Evolutionary conservation across 2,113 vertebrate genomes (phyloP).

Genomic region (Orycteropus afer): DNA sequence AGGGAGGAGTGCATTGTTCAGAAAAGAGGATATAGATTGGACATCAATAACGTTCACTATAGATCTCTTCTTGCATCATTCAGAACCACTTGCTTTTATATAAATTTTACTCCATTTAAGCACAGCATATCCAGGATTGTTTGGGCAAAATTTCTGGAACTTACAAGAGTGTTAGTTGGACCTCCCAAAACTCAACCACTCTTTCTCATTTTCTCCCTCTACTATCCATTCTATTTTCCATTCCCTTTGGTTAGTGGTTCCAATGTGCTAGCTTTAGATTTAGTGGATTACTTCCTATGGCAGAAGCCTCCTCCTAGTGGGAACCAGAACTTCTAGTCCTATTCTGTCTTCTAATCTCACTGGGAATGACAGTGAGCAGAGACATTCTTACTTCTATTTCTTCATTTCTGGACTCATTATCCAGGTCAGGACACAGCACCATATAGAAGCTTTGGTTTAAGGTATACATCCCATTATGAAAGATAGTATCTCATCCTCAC

Average conservation of each 20-base stretch:
- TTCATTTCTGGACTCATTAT: not conserved
- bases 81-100: not conserved
- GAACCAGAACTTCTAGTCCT: not conserved
- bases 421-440: not conserved
- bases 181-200: not conserved
- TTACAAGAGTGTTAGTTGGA: not conserved
- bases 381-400: no score
- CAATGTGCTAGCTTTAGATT: not conserved
- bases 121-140: not conserved
- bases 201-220: not conserved
- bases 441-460: not conserved
- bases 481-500: not conserved
- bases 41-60: not conserved
- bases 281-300: not conserved
- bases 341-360: no score
- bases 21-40: not conserved
- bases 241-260: not conserved
- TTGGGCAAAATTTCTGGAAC: not conserved
- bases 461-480: not conserved
- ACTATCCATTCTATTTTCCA: not conserved
- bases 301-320: not conserved
- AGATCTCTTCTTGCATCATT: not conserved
- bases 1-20: not conserved
- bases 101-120: not conserved
- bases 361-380: not conserved